A percentile compares a stretch with the other conserved stretches of the same genome.
phyloP scores from a whole-genome alignment of 1,140 invertebrate species.

The Anastatus disparis region DNA sequence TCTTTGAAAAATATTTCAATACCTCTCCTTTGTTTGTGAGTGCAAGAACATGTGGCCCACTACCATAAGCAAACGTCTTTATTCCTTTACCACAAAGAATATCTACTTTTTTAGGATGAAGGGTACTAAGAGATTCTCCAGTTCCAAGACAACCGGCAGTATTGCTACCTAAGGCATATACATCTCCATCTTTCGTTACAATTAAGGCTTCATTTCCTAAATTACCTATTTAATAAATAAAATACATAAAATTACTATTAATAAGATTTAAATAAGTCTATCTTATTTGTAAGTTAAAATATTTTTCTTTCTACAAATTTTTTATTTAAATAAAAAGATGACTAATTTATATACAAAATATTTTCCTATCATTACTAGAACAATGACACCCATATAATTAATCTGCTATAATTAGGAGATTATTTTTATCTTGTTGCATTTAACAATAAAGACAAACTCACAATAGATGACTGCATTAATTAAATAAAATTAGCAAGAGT shows the following conservation, averaged over 20 bases:
- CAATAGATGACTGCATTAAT: too few relatives aligned
- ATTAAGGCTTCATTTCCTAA: conserved; percentile 75
- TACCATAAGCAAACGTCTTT: conserved; percentile 73
- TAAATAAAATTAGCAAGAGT: too few relatives aligned
- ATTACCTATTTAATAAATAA: conserved; percentile 56
- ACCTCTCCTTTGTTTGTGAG: conserved; percentile 71
- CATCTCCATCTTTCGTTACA: conserved; percentile 72
- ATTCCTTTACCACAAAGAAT: conserved; percentile 71
- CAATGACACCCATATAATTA: too few relatives aligned
- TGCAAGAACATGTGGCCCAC: conserved; percentile 75
- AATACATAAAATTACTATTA: neutral
- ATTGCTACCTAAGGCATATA: conserved; percentile 74
- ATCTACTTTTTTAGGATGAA: conserved; percentile 71
- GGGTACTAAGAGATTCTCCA: conserved; percentile 69
- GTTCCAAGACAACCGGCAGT: conserved; percentile 72
- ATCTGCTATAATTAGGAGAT: too few relatives aligned
- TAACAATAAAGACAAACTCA: too few relatives aligned
- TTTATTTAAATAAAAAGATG: too few relatives aligned
- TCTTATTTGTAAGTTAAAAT: too few relatives aligned
- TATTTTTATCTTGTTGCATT: too few relatives aligned
- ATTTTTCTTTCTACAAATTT: too few relatives aligned
- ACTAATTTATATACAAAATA: too few relatives aligned
- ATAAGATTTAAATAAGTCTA: too few relatives aligned
- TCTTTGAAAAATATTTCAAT: neutral
- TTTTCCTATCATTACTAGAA: too few relatives aligned